Base-by-base conservation (phyloP, 64 coral and sea anemone genomes). In the Acropora yongei region DNA sequence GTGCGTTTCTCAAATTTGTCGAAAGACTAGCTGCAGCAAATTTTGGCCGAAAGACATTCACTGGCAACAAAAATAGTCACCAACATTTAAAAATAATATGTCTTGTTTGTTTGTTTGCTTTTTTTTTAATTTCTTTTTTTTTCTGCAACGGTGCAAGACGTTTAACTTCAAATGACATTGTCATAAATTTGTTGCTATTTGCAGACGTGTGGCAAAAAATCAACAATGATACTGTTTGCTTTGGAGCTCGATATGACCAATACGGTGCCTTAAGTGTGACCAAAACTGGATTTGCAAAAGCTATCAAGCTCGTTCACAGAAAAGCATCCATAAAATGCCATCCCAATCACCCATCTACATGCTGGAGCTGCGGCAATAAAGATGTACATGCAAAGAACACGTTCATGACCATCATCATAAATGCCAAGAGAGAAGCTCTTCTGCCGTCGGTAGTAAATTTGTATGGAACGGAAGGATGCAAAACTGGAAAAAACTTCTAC, bases 241-340 rank as follows among this genome's bases (percentile, higher is more conserved):
- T n/a, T n/a, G n/a, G n/a, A n/a, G n/a, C n/a, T n/a, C n/a, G n/a
- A n/a, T n/a, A n/a, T n/a, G 6, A 84, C 57, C 5, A 16, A 13
- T 84, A 65, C 50, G 55, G 81, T 8, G 14, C 53, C 50, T 84
- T 84, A 13, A 84, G 19, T 2, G 14, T 69, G 18, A 63, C 55
- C 18, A 61, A 69, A 6, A 61, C 39, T 84, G 81, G 81, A 41
- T 44, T 7, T 20, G 8, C 66, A 8, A 69, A 13, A 40, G 41
- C 81, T 12, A 69, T 84, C 53, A 84, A 84, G 81, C 81, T 84
- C 9, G 57, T 84, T 20, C 51, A 84, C 53, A 84, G 47, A 61
- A 20, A 13, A 46, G 81, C 53, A 11, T 84, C 39, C 17, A 20
- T 84, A 43, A 17, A 11, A 2, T 66, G 65, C 40, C 44, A 69